phyloP scores from a whole-genome alignment of 1,140 invertebrate genomes.

The Acromyrmex heyeri region DNA sequence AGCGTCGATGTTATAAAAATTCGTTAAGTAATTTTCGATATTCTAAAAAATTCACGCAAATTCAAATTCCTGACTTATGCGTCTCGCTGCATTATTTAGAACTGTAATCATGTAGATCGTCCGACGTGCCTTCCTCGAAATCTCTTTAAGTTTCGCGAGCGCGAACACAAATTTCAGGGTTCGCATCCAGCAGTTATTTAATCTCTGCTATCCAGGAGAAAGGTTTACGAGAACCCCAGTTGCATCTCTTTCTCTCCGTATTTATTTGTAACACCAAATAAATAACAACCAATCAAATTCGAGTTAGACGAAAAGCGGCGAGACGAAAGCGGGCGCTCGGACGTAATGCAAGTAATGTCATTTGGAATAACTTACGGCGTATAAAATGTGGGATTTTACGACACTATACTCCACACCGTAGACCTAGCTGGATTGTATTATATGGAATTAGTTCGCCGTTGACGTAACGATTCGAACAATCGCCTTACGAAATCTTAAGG shows the following conservation, averaged over 20 bases:
- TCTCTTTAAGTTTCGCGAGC: conserved; percentile 44
- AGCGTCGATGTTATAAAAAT: background rate
- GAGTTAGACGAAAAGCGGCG: background rate
- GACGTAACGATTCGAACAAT: conserved; percentile 47
- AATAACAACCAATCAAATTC: background rate
- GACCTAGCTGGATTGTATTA: conserved; percentile 27
- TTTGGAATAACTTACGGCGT: conserved; percentile 10
- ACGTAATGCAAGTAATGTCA: conserved; percentile 15
- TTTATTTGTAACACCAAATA: conserved; percentile 2
- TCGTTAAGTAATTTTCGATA: no score
- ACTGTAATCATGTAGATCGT: background rate
- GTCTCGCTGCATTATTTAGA: conserved; percentile 5
- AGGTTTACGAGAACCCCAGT: background rate
- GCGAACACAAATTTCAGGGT: conserved; percentile 25
- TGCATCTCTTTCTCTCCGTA: background rate
- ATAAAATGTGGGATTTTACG: conserved; percentile 37
- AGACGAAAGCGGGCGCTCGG: background rate
- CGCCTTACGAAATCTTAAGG: conserved; percentile 26
- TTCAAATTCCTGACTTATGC: background rate
- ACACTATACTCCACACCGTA: background rate
- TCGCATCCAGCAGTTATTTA: conserved; percentile 9
- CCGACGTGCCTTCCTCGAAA: conserved; percentile 41
- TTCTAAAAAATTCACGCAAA: no score
- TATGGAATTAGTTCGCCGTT: conserved; percentile 45
- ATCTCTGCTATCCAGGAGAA: background rate